phyloP scores from a whole-genome alignment of 2,797 vertebrate genomes.

The Pipistrellus pipistrellus region DNA sequence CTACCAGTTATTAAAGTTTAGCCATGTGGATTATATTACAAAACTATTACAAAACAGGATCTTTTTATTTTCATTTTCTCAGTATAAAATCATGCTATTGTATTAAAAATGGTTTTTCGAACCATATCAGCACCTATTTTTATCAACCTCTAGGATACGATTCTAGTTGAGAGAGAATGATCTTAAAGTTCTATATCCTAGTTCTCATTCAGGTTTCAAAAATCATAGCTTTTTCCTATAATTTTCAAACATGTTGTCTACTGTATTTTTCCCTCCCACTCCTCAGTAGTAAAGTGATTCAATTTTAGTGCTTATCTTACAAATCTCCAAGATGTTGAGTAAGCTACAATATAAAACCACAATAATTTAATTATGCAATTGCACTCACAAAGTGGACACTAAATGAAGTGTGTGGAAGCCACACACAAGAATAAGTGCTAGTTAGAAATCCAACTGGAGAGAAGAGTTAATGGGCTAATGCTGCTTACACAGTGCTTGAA shows the following conservation, averaged over 20 bases:
- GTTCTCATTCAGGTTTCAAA: neutral
- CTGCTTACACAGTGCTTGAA: neutral
- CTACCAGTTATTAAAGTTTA: neutral
- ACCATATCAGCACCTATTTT: neutral
- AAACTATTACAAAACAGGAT: constrained; percentile 14
- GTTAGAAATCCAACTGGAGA: neutral
- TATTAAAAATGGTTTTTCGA: neutral
- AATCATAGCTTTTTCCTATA: neutral
- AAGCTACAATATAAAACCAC: neutral
- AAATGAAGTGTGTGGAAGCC: neutral
- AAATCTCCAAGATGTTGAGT: neutral
- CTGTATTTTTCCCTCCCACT: neutral
- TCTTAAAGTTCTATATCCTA: neutral
- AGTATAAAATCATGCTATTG: constrained; percentile 23
- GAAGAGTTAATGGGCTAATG: neutral
- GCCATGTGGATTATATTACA: neutral
- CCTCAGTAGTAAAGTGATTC: neutral
- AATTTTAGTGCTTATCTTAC: neutral
- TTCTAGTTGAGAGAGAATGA: neutral
- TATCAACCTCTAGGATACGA: neutral
- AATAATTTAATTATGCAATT: constrained; percentile 26
- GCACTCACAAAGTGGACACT: neutral
- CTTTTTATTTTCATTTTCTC: constrained; percentile 28
- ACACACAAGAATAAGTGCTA: neutral
- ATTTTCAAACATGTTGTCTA: neutral